phyloP scores from a whole-genome alignment of 1,140 invertebrate genomes.

The Aphelinus atriplicis region DNA sequence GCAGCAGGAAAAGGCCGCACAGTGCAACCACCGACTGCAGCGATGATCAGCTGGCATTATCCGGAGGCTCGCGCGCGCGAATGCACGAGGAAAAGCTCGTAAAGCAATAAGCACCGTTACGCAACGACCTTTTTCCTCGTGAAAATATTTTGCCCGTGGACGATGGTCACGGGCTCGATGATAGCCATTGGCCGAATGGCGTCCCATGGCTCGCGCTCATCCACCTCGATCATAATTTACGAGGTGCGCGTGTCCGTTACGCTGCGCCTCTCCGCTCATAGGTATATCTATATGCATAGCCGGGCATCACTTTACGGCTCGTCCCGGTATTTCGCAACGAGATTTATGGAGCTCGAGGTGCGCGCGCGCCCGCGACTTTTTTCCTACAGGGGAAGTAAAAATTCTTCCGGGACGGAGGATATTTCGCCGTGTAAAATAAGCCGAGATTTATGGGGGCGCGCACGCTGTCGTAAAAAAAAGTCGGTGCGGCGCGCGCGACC shows the following conservation, averaged over 20 bases:
- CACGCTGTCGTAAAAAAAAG: slow-evolving; percentile 7
- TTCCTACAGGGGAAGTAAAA: slow-evolving; percentile 13
- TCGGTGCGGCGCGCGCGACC: background rate
- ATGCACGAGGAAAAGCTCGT: slow-evolving; percentile 13
- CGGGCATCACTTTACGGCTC: slow-evolving; percentile 28
- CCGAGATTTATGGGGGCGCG: slow-evolving; percentile 23
- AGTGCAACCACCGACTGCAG: no score
- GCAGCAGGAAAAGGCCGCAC: no score
- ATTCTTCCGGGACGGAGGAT: background rate
- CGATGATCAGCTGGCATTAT: no score
- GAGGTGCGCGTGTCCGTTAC: slow-evolving; percentile 19
- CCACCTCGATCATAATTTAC: slow-evolving; percentile 41
- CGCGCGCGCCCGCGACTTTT: slow-evolving; percentile 12
- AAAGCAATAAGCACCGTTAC: slow-evolving; percentile 32
- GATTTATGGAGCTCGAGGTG: background rate
- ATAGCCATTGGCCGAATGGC: no score
- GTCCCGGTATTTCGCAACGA: slow-evolving; percentile 34
- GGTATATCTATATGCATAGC: background rate
- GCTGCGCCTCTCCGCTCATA: background rate
- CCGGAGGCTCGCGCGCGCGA: no score
- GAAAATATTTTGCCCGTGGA: slow-evolving; percentile 15
- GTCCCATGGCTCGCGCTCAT: no score
- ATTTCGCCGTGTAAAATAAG: background rate
- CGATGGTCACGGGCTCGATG: background rate
- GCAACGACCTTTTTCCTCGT: slow-evolving; percentile 7